Base-by-base conservation (phyloP, 1,140 invertebrate species). In the Epicauta chinensis region DNA sequence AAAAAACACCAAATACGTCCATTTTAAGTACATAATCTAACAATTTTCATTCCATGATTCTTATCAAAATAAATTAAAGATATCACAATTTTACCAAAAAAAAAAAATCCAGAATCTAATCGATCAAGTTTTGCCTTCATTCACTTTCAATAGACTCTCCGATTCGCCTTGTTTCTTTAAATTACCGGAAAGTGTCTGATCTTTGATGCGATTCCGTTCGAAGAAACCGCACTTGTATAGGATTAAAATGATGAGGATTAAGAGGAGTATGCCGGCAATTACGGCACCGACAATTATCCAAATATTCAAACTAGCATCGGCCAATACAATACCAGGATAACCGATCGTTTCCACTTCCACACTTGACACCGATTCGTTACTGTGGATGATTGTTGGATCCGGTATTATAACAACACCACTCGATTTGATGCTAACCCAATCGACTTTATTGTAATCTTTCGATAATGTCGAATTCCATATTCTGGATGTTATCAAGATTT, bases 381-480 rank as follows among this genome's bases (percentile, higher is more conserved):
- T 79, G 60, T 91, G 84, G 54, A 85, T 80, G 43, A 93, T 84
- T 16, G 84, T 80, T 47, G 82, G 77, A 51, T 82, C 77, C 10
- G 84, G 82, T 55, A 94, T 81, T 53, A 79, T 69, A 29, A 94
- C 82, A 56, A 75, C 76, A 1, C 88, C 91, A 41, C 75, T 77
- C 0, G 91, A 94, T 23, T 80, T 78, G 42, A 94, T 91, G 58
- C 79, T 79, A 0, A 95, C 90, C 36, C 81, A 77, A 66, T 91
- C 84, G n/a, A 92, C 87, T 38, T 82, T 77, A 0, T 87, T 83
- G 72, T 92, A 23, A 68, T 94, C 87, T 66, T 90, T 85, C 1
- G 91, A 83, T 10, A 97, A 73, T 0, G 92, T 95, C 1, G 86
- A 82, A 75, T 94, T 95, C 92, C 92, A 96, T 5, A 97, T 74